Conservation (phyloP, 2,797 vertebrate species). For the Hyperoplus immaculatus region DNA sequence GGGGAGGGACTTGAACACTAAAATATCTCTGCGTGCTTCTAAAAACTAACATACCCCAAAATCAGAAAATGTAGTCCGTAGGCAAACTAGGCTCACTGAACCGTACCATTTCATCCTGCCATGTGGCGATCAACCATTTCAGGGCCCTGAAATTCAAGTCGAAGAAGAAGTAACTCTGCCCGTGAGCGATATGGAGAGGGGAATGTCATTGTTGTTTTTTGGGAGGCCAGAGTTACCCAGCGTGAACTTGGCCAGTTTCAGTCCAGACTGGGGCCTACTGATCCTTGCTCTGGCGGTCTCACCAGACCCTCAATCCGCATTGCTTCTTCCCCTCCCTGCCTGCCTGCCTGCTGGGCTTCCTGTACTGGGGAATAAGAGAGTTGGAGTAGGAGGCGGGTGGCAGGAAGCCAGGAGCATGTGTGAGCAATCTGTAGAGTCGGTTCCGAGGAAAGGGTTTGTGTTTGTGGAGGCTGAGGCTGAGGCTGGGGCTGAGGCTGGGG, state of each 20-base stretch:
- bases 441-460: constrained; percentile 9
- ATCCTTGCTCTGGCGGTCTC: constrained; percentile 46
- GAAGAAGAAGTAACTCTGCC: constrained; percentile 1
- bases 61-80: constrained; percentile 31
- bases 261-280: constrained; percentile 53
- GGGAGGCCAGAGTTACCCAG: constrained; percentile 36
- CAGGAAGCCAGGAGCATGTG: constrained; percentile 69
- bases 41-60: constrained; percentile 48
- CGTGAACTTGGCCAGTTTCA: constrained; percentile 49
- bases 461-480: constrained; percentile 26
- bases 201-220: constrained; percentile 36
- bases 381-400: constrained; percentile 53
- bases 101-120: constrained; percentile 11
- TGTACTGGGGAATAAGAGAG: constrained; percentile 48
- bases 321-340: constrained; percentile 14
- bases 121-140: constrained; percentile 39
- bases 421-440: constrained; percentile 76
- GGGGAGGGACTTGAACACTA: constrained; percentile 26
- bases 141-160: background rate
- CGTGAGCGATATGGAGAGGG: constrained; percentile 1
- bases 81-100: constrained; percentile 39
- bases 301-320: constrained; percentile 37
- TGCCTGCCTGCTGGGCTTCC: constrained; percentile 67
- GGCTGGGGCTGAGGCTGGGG: constrained; percentile 5
- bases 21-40: constrained; percentile 33